Percentiles rank a stretch among this genome's conserved stretches.
phyloP scores from a whole-genome alignment of 2,113 vertebrate genomes.

The Ophiodon elongatus region DNA sequence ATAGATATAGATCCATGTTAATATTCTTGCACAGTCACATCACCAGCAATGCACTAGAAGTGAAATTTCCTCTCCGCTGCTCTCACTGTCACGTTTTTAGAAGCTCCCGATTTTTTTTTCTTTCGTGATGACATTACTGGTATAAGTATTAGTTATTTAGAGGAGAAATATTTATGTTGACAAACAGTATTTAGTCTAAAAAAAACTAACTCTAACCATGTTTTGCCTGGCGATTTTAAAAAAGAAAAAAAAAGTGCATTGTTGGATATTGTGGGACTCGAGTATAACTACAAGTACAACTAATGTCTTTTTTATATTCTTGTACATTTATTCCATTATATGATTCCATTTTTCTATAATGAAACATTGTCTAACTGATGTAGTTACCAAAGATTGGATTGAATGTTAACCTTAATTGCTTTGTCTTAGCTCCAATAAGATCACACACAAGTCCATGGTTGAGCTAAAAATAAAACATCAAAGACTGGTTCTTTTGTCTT shows the following conservation, averaged over 20 bases:
- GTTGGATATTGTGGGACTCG: background rate
- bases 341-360: slow-evolving; percentile 28
- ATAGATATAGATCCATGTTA: slow-evolving; percentile 3
- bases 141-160: background rate
- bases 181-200: slow-evolving; percentile 8
- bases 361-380: slow-evolving; percentile 22
- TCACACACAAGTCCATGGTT: slow-evolving; percentile 13
- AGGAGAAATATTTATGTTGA: background rate
- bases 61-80: background rate
- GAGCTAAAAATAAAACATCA: slow-evolving; percentile 66
- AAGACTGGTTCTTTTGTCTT: slow-evolving; percentile 38
- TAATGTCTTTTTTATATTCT: slow-evolving; percentile 29
- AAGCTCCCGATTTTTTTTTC: slow-evolving; percentile 31
- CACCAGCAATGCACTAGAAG: background rate
- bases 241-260: background rate
- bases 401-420: slow-evolving; percentile 26
- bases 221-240: background rate
- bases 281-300: background rate
- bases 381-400: slow-evolving; percentile 26
- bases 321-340: slow-evolving; percentile 31
- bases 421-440: slow-evolving; percentile 29
- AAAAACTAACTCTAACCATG: slow-evolving; percentile 15
- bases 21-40: background rate
- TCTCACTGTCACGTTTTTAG: background rate
- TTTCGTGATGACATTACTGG: background rate